Evolutionary conservation across 2,113 vertebrate species (phyloP).

Genomic region (Alethe castanea): DNA sequence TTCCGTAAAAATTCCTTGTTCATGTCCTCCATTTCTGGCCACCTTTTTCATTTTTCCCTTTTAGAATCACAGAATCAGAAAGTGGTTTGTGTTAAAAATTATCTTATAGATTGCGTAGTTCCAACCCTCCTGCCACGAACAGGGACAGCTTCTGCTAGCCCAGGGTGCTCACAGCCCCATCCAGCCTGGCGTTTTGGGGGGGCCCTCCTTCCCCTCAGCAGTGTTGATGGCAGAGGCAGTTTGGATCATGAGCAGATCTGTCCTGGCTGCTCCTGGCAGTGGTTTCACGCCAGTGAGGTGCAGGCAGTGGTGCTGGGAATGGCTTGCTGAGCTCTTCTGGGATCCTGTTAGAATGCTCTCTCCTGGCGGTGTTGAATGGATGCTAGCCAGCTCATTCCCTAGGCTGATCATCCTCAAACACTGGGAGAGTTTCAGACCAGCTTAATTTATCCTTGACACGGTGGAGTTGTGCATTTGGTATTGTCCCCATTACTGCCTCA

Average conservation of each 20-base stretch:
- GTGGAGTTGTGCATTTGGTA: rapidly evolving
- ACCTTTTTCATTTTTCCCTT: background rate
- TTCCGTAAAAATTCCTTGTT: background rate
- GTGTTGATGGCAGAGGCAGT: background rate
- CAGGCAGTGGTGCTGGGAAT: rapidly evolving
- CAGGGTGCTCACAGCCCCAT: background rate
- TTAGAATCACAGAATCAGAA: background rate
- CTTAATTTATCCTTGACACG: background rate
- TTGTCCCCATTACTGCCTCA: rapidly evolving
- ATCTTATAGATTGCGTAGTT: background rate
- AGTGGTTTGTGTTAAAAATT: background rate
- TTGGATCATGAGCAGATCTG: background rate
- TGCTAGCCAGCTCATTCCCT: background rate
- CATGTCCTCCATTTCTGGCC: background rate
- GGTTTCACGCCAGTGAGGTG: background rate
- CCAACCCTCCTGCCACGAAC: rapidly evolving
- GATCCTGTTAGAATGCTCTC: background rate
- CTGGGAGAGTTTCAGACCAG: background rate
- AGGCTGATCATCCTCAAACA: background rate
- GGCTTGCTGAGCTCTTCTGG: background rate
- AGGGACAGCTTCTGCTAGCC: background rate
- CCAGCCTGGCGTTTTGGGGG: background rate
- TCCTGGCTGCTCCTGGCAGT: background rate
- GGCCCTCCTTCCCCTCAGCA: background rate
- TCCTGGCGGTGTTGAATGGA: background rate